These are phyloP conservation scores for Cephus sareptanus DNA, from an alignment of 2,888 invertebrate genomes.

Conservation along the genomic window DNA sequence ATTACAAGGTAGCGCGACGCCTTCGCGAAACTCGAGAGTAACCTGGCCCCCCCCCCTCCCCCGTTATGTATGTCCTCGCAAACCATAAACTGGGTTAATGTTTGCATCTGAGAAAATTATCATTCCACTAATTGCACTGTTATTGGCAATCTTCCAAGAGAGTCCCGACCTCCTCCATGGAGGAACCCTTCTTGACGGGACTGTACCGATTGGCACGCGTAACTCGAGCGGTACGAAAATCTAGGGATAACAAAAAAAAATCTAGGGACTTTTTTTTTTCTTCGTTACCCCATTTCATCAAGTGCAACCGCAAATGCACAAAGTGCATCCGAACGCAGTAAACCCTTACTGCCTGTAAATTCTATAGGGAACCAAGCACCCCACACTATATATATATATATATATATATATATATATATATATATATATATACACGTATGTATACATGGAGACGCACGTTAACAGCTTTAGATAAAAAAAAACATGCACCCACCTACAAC, in stretches of 20 bases:
- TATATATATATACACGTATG: too few relatives aligned
- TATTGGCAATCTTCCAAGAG: constrained; percentile 48
- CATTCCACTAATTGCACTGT: constrained; percentile 56
- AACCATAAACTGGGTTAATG: constrained; percentile 55
- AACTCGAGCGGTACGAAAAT: neutral
- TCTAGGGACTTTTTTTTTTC: neutral
- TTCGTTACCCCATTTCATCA: neutral
- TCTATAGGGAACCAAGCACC: neutral
- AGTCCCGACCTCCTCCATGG: neutral
- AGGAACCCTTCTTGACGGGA: neutral
- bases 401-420: too few relatives aligned
- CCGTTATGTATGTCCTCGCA: constrained; percentile 33
- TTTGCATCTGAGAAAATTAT: constrained; percentile 58
- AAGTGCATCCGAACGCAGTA: neutral
- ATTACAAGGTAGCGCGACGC: neutral
- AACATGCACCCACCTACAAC: neutral
- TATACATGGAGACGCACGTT: too few relatives aligned
- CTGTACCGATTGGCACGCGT: neutral
- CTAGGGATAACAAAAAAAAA: too few relatives aligned
- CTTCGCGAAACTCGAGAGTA: constrained; percentile 4
- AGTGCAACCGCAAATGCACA: neutral
- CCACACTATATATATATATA: neutral
- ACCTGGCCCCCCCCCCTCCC: constrained; percentile 4
- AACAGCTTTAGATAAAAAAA: neutral
- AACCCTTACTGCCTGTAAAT: neutral